These are phyloP conservation scores for Enteromius unitaeniatus DNA, from an alignment of 2,797 vertebrate species.

Conservation along the genomic window DNA sequence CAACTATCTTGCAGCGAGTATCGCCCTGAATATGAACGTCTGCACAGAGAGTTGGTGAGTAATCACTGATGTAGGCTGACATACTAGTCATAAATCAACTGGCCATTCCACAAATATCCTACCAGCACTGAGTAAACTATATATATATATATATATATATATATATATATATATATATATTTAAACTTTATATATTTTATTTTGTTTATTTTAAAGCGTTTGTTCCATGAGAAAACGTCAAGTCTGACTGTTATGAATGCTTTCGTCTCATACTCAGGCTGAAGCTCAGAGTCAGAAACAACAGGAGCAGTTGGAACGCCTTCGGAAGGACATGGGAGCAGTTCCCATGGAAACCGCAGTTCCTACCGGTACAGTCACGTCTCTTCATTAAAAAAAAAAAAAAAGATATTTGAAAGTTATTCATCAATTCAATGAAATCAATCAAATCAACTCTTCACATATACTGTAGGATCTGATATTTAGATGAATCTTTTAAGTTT, in stretches of 20 bases:
- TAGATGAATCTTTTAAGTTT: background rate
- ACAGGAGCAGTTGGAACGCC: conserved; percentile 86
- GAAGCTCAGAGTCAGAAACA: conserved; percentile 83
- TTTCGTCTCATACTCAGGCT: conserved; percentile 71
- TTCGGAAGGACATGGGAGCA: conserved; percentile 87
- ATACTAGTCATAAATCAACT: conserved; percentile 24
- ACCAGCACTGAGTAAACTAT: background rate
- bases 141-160: background rate
- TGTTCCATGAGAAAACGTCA: background rate
- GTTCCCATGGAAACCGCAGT: conserved; percentile 74
- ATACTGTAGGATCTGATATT: background rate
- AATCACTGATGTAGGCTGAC: conserved; percentile 16
- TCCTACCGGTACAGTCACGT: conserved; percentile 30
- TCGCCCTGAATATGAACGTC: conserved; percentile 90
- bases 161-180: background rate
- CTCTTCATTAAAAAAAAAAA: conserved; percentile 24
- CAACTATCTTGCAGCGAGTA: conserved; percentile 85
- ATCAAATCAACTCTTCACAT: background rate
- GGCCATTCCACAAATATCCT: background rate
- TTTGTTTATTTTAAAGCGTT: background rate
- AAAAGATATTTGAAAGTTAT: background rate
- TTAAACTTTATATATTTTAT: background rate
- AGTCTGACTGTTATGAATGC: conserved; percentile 1
- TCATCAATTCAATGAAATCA: too few species aligned
- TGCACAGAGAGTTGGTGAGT: conserved; percentile 86